A percentile compares a stretch with the other conserved stretches of the same genome.
These are phyloP conservation scores for Gila robusta DNA, from an alignment of 2,797 vertebrate species.

Conservation along the genomic window DNA sequence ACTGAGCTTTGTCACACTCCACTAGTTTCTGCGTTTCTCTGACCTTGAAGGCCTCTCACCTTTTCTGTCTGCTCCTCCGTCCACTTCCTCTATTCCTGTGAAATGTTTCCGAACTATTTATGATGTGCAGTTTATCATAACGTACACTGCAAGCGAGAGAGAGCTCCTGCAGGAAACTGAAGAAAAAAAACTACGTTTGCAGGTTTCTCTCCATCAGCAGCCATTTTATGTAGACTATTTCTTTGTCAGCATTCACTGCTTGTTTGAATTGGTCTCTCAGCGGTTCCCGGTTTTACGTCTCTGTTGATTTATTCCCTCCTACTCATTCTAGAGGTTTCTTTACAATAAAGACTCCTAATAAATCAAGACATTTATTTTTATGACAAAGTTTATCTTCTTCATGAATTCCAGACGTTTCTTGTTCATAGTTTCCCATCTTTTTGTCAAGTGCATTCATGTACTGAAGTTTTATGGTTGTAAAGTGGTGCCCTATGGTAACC, in stretches of 20 bases:
- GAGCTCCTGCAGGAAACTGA: background rate
- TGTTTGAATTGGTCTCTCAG: constrained; percentile 33
- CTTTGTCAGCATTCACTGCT: constrained; percentile 14
- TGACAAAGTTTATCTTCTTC: constrained; percentile 9
- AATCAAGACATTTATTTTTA: constrained; percentile 17
- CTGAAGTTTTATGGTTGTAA: constrained; percentile 3
- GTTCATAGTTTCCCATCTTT: background rate
- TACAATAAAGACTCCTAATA: constrained; percentile 11
- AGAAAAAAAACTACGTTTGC: background rate
- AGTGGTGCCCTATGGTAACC: background rate
- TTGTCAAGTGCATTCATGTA: background rate
- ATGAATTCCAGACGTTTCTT: constrained; percentile 5
- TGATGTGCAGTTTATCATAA: constrained; percentile 15
- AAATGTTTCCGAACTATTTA: background rate
- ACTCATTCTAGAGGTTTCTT: constrained; percentile 7
- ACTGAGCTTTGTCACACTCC: background rate
- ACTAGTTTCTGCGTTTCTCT: background rate
- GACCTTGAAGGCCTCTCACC: background rate
- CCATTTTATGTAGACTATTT: background rate
- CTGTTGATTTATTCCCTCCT: constrained; percentile 35
- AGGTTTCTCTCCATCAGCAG: background rate
- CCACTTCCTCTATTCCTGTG: background rate
- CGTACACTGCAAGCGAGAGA: background rate
- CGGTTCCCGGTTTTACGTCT: constrained; percentile 10
- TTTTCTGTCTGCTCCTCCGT: background rate